A percentile compares a stretch with the other conserved stretches of the same genome.
Conservation (phyloP, 2,888 invertebrate species). For the Allygus modestus region DNA sequence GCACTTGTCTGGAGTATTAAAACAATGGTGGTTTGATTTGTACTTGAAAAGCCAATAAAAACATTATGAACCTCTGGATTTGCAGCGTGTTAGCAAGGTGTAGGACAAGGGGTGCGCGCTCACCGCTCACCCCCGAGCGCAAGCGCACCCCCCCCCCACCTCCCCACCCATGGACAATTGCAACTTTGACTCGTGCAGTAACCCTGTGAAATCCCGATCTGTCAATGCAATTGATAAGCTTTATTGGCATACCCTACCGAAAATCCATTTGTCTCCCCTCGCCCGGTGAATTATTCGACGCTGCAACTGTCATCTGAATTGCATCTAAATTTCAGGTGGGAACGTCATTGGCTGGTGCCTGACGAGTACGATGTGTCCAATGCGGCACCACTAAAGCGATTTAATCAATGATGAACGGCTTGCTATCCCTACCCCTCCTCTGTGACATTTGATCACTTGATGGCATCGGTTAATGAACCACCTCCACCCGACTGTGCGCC, state of each 20-base stretch:
- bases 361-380: neutral
- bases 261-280: conserved; percentile 45
- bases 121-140: neutral
- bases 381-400: neutral
- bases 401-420: conserved; percentile 13
- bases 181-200: conserved; percentile 43
- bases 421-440: neutral
- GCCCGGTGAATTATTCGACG: conserved; percentile 14
- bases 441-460: neutral
- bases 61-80: conserved; percentile 56
- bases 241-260: conserved; percentile 29
- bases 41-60: conserved; percentile 59
- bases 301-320: conserved; percentile 30
- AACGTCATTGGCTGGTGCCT: neutral
- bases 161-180: conserved; percentile 37
- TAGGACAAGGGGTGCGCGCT: conserved; percentile 50
- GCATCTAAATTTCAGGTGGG: conserved; percentile 18
- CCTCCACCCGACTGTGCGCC: neutral
- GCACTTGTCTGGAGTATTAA: conserved; percentile 50
- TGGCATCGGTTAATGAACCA: neutral
- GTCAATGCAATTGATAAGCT: conserved; percentile 56
- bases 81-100: conserved; percentile 52
- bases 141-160: conserved; percentile 19
- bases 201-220: conserved; percentile 49
- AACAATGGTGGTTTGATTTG: conserved; percentile 58